Conservation (phyloP, 2,888 invertebrate genomes). For the Lasioglossum villosulum region DNA sequence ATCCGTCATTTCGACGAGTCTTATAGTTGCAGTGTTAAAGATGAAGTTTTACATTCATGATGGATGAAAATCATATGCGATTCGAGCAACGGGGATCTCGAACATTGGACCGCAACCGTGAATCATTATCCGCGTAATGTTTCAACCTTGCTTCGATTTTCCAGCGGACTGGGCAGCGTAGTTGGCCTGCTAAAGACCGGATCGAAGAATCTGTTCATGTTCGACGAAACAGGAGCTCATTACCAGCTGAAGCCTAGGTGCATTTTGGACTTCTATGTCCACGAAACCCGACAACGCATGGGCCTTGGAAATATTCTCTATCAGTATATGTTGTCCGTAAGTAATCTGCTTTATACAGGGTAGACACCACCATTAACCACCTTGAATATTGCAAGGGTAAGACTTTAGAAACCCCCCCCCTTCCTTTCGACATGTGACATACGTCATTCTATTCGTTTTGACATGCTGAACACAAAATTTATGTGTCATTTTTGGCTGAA, state of each 20-base stretch:
- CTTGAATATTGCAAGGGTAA: no score
- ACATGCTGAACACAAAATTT: no score
- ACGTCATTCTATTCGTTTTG: no score
- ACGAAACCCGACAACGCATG: conserved; percentile 92
- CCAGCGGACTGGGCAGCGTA: conserved; percentile 89
- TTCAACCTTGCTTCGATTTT: conserved; percentile 75
- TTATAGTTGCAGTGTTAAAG: not conserved
- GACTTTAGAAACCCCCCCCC: no score
- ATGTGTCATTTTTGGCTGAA: no score
- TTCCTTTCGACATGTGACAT: no score
- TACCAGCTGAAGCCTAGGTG: conserved; percentile 94
- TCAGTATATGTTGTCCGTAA: conserved; percentile 94
- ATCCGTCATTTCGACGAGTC: not conserved
- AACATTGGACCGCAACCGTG: conserved; percentile 40
- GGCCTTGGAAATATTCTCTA: conserved; percentile 94
- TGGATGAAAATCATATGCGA: not conserved
- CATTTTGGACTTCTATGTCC: conserved; percentile 96
- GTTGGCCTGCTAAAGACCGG: conserved; percentile 96
- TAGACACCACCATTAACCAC: not conserved
- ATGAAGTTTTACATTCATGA: not conserved
- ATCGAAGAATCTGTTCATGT: conserved; percentile 94
- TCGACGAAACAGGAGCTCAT: conserved; percentile 89
- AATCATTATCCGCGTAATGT: conserved; percentile 52
- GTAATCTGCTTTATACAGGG: conserved; percentile 52
- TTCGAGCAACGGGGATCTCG: conserved; percentile 16